Conservation (phyloP, 2,113 vertebrate genomes). For the Passer domesticus region DNA sequence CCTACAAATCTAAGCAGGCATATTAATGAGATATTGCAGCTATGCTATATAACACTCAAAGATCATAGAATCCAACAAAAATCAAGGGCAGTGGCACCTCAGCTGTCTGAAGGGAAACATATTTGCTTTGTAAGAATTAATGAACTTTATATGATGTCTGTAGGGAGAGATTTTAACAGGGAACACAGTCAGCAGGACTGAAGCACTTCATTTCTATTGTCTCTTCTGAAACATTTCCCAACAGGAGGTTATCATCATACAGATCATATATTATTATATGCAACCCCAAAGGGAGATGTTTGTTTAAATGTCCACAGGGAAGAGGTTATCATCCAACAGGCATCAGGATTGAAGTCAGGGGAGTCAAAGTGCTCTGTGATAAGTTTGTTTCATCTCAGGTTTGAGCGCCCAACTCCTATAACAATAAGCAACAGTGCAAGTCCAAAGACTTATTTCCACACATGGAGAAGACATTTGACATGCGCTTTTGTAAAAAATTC, state of each 20-base stretch:
- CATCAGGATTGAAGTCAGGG: not conserved
- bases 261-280: not conserved
- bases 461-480: not conserved
- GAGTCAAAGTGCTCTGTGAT: not conserved
- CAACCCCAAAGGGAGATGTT: not conserved
- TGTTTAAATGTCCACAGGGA: not conserved
- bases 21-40: not conserved
- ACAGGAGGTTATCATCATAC: not conserved
- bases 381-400: not conserved
- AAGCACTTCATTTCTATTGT: not conserved
- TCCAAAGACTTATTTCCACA: not conserved
- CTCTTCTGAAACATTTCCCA: not conserved
- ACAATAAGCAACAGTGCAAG: not conserved
- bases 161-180: not conserved
- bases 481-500: not conserved
- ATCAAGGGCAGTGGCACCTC: not conserved
- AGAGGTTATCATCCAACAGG: not conserved
- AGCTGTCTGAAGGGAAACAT: not conserved
- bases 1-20: not conserved
- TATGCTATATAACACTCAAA: not conserved
- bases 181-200: not conserved
- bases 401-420: not conserved
- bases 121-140: constrained; percentile 19
- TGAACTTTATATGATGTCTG: not conserved
- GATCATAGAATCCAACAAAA: not conserved